These are phyloP conservation scores for Tragelaphus eurycerus DNA, from an alignment of 2,797 vertebrate genomes.

Conservation along the genomic window DNA sequence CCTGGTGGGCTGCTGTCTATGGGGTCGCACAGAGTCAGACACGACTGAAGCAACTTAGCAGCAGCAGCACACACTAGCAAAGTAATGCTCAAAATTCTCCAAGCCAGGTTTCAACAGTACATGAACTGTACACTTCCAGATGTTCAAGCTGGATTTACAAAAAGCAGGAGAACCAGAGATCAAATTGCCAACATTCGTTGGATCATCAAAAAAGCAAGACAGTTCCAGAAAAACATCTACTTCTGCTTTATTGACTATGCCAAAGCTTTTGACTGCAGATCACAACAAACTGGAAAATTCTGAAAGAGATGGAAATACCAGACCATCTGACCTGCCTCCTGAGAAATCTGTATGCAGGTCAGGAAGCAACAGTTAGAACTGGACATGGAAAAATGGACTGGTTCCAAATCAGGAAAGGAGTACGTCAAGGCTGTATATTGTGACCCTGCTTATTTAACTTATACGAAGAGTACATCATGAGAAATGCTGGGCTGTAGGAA, in stretches of 20 bases:
- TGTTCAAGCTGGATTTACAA: not conserved
- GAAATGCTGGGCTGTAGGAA: not conserved
- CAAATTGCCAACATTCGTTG: rapidly evolving
- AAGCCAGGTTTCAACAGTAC: not conserved
- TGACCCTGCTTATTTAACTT: not conserved
- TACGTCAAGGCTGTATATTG: not conserved
- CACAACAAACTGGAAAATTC: not conserved
- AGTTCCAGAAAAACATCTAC: not conserved
- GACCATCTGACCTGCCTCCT: not conserved
- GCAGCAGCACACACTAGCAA: not conserved
- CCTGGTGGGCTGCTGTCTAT: no score
- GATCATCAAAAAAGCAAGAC: not conserved
- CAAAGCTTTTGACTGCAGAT: not conserved
- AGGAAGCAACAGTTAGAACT: not conserved
- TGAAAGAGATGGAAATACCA: not conserved
- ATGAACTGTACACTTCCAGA: not conserved
- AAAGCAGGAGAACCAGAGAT: not conserved
- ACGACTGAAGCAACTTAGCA: no score
- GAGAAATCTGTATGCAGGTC: not conserved
- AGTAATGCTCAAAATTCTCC: not conserved
- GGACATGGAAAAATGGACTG: not conserved
- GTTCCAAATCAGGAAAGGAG: not conserved
- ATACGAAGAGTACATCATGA: not conserved
- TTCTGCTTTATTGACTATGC: not conserved
- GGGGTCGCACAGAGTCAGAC: no score